Evolutionary conservation across 2,888 invertebrate genomes (phyloP).

Genomic region (Mythimna loreyi): DNA sequence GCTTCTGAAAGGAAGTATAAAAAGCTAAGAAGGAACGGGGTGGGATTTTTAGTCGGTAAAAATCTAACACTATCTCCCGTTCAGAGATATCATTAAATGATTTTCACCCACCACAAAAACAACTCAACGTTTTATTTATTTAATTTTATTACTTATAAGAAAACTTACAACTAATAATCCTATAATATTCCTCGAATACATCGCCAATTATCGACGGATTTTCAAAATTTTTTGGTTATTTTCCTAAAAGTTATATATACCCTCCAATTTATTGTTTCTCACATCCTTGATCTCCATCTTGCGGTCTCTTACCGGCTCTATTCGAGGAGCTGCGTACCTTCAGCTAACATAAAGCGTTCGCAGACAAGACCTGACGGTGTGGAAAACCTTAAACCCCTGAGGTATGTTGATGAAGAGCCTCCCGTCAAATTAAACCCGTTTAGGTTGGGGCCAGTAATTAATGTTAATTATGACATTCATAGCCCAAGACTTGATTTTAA

Average conservation of each 20-base stretch:
- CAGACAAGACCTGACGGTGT: slow-evolving; percentile 72
- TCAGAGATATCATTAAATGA: too few species aligned
- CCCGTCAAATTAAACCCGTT: slow-evolving; percentile 74
- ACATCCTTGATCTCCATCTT: slow-evolving; percentile 65
- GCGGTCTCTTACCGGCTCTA: slow-evolving; percentile 68
- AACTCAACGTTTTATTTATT: too few species aligned
- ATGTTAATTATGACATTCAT: slow-evolving; percentile 62
- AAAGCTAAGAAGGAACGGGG: too few species aligned
- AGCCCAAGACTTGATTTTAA: slow-evolving; percentile 49
- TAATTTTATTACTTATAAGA: too few species aligned
- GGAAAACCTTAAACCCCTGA: slow-evolving; percentile 80
- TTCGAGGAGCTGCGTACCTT: slow-evolving; percentile 67
- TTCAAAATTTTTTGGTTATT: too few species aligned
- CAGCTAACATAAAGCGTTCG: slow-evolving; percentile 75
- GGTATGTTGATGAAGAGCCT: slow-evolving; percentile 82
- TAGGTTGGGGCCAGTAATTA: slow-evolving; percentile 50
- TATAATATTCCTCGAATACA: too few species aligned
- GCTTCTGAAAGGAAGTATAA: too few species aligned
- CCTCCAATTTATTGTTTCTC: slow-evolving; percentile 56
- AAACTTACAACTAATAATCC: too few species aligned
- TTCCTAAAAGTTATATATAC: not conserved
- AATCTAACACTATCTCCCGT: too few species aligned
- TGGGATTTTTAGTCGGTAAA: too few species aligned
- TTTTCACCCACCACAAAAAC: too few species aligned
- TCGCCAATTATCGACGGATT: too few species aligned